Evolutionary conservation across 1,140 invertebrate species (phyloP).

Genomic region (Drosophila elegans): DNA sequence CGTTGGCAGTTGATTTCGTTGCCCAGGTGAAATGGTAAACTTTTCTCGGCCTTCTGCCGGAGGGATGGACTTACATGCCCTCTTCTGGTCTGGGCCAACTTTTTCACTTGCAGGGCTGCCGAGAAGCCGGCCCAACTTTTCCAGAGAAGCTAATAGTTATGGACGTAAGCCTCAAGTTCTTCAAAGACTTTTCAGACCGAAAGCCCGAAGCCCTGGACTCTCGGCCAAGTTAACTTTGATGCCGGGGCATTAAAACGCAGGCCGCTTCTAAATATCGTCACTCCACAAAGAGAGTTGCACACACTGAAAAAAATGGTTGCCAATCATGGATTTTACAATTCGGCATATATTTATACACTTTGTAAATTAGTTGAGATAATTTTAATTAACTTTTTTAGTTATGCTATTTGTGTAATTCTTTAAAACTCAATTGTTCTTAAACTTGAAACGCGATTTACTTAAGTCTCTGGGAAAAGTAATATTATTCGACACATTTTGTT

Average conservation of each 20-base stretch:
- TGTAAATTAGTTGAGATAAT: too few species aligned
- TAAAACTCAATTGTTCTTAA: too few species aligned
- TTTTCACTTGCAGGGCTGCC: conserved; percentile 31
- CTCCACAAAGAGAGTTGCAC: background rate
- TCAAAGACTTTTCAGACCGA: conserved; percentile 35
- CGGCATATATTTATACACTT: too few species aligned
- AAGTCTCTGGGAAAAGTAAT: too few species aligned
- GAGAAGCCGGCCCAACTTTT: conserved; percentile 15
- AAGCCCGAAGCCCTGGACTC: conserved; percentile 32
- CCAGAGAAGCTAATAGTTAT: conserved; percentile 21
- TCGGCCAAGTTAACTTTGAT: conserved; percentile 65
- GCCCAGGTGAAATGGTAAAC: conserved; percentile 39
- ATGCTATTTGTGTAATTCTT: too few species aligned
- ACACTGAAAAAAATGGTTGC: background rate
- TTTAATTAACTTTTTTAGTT: too few species aligned
- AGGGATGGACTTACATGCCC: background rate
- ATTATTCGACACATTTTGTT: too few species aligned
- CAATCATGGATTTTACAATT: too few species aligned
- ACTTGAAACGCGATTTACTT: too few species aligned
- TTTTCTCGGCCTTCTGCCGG: background rate
- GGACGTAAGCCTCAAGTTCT: conserved; percentile 7
- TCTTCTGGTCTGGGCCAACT: conserved; percentile 18
- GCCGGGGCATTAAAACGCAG: conserved; percentile 40
- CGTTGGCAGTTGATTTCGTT: conserved; percentile 39
- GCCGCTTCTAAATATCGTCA: conserved; percentile 25